phyloP scores from a whole-genome alignment of 2,797 vertebrate genomes.

The Syndactyla subalaris region DNA sequence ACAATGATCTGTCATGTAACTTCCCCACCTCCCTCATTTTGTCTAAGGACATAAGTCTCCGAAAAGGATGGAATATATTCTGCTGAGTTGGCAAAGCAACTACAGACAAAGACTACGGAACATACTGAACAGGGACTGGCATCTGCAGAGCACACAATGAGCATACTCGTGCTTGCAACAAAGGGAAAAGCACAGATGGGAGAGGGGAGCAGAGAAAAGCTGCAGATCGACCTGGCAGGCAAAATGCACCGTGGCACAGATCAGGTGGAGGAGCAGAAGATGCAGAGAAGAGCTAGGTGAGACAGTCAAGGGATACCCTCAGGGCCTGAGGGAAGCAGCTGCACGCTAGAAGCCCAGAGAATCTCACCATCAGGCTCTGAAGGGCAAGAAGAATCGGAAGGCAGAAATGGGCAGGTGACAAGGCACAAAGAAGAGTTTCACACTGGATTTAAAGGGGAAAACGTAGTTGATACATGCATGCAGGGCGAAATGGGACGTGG shows the following conservation, averaged over 20 bases:
- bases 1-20: not conserved
- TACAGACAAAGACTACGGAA: not conserved
- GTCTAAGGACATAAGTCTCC: not conserved
- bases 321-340: not conserved
- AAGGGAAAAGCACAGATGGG: slow-evolving; percentile 4
- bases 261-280: not conserved
- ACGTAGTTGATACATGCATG: not conserved
- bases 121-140: not conserved
- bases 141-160: not conserved
- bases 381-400: not conserved
- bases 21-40: not conserved
- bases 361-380: not conserved
- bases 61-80: not conserved
- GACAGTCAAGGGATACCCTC: not conserved
- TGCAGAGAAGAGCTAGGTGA: not conserved
- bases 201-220: not conserved
- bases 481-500: not conserved
- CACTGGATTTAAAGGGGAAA: not conserved
- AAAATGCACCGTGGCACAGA: not conserved
- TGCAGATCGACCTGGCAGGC: not conserved
- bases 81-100: not conserved
- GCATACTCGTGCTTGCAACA: not conserved
- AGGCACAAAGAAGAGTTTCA: not conserved
- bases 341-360: not conserved
- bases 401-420: not conserved